Percentiles rank a stretch among this genome's conserved stretches.
Evolutionary conservation across 2,888 invertebrate genomes (phyloP).

Genomic region (Cephus sareptanus): DNA sequence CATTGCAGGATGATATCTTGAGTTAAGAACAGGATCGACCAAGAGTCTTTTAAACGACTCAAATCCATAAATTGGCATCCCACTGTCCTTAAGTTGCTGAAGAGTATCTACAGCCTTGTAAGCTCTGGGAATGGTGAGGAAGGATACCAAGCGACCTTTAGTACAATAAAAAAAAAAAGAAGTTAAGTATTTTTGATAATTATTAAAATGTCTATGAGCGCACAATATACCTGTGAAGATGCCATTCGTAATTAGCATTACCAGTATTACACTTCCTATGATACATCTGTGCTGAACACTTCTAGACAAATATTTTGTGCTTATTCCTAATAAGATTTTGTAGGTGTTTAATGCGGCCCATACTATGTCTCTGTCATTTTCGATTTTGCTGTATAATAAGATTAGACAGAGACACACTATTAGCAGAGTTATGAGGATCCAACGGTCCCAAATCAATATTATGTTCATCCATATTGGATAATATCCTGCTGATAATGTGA

Average conservation of each 20-base stretch:
- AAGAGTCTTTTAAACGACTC: neutral
- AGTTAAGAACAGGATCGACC: neutral
- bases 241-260: neutral
- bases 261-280: neutral
- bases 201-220: neutral
- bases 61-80: neutral
- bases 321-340: neutral
- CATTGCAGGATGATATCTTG: neutral
- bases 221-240: neutral
- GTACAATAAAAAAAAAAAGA: neutral
- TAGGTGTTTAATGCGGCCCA: neutral
- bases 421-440: neutral
- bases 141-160: neutral
- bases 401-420: neutral
- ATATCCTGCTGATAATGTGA: neutral
- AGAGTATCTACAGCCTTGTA: conserved; percentile 5
- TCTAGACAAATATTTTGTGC: neutral
- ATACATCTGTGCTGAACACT: neutral
- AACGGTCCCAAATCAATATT: neutral
- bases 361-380: neutral
- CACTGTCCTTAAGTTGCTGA: conserved; percentile 2
- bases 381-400: neutral
- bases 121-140: neutral
- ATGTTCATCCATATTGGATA: conserved; percentile 9
- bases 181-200: neutral